These are phyloP conservation scores for Grammatotria lemairii DNA, from an alignment of 2,113 vertebrate genomes.

Conservation along the genomic window DNA sequence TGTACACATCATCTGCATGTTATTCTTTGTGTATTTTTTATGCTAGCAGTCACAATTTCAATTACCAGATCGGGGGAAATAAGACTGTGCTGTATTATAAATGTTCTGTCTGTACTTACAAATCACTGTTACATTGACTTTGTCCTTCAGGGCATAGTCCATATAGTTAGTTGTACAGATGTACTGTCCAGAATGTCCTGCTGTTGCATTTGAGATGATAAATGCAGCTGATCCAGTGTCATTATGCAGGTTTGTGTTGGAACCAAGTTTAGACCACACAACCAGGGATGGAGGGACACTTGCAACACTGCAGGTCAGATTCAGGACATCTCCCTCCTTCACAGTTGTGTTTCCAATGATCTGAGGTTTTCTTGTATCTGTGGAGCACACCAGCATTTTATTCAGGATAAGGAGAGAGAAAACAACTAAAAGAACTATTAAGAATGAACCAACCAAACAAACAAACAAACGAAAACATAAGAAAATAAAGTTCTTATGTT, in stretches of 20 bases:
- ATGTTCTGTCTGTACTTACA: neutral
- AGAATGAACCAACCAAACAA: rapidly evolving
- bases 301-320: neutral
- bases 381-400: neutral
- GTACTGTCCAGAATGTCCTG: neutral
- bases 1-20: rapidly evolving
- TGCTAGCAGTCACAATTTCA: neutral
- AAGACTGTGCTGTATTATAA: neutral
- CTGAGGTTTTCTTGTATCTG: neutral
- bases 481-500: neutral
- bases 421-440: neutral
- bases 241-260: neutral
- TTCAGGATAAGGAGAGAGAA: neutral
- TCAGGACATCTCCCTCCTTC: neutral
- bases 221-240: neutral
- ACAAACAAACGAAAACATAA: neutral
- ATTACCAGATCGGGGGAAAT: rapidly evolving
- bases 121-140: neutral
- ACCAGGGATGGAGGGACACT: neutral
- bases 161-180: neutral
- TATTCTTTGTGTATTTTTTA: neutral
- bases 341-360: neutral
- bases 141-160: rapidly evolving
- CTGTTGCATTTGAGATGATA: neutral
- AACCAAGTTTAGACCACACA: neutral